Percentiles rank a stretch among this genome's conserved stretches.
These are phyloP conservation scores for Sturmia bella DNA, from an alignment of 2,888 invertebrate species.

Conservation along the genomic window DNA sequence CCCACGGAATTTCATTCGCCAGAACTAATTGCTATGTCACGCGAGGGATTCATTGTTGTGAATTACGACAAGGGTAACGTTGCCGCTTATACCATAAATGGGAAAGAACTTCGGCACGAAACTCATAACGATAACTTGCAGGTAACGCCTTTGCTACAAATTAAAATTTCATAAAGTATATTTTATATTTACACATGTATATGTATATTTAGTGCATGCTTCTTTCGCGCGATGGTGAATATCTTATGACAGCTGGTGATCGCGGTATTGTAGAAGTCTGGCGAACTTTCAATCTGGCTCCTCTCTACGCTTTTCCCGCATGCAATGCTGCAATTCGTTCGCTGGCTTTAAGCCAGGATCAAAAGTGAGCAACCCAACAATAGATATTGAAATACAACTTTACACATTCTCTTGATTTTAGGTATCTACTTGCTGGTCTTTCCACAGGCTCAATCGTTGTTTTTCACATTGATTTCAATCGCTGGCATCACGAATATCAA, in stretches of 20 bases:
- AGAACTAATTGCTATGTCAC: slow-evolving; percentile 94
- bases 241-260: slow-evolving; percentile 98
- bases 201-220: slow-evolving; percentile 87
- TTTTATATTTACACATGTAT: too few species aligned
- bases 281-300: slow-evolving; percentile 97
- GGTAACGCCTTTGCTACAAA: slow-evolving; percentile 83
- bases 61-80: slow-evolving; percentile 96
- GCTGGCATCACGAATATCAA: slow-evolving; percentile 98
- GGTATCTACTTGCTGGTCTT: slow-evolving; percentile 97
- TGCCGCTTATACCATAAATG: slow-evolving; percentile 97
- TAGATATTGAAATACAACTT: background rate
- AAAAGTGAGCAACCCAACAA: slow-evolving; percentile 88
- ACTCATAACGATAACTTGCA: slow-evolving; percentile 97
- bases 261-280: slow-evolving; percentile 99
- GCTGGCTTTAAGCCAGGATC: slow-evolving; percentile 98
- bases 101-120: slow-evolving; percentile 92
- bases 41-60: slow-evolving; percentile 97
- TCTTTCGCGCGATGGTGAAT: slow-evolving; percentile 98
- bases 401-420: slow-evolving; percentile 78
- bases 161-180: too few species aligned
- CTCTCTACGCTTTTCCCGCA: slow-evolving; percentile 98
- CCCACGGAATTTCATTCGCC: slow-evolving; percentile 89
- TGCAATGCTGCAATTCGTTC: slow-evolving; percentile 97
- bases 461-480: slow-evolving; percentile 99
- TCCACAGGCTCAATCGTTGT: slow-evolving; percentile 99